These are phyloP conservation scores for Cryptocephalus moraei DNA, from an alignment of 2,888 invertebrate species.

Conservation along the genomic window DNA sequence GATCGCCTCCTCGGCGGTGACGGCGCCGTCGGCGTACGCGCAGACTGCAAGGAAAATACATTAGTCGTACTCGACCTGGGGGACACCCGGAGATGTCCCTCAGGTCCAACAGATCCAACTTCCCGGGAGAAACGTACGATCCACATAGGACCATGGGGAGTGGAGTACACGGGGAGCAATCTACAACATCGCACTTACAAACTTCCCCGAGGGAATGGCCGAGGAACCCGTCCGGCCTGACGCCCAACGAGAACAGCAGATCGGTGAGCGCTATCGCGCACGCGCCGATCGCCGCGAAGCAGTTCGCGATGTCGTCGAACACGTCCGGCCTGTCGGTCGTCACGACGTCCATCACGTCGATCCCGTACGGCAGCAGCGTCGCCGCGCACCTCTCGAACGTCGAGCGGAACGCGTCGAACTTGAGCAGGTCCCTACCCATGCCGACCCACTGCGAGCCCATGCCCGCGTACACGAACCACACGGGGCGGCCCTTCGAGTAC, in stretches of 20 bases:
- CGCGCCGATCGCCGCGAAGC: slow-evolving; percentile 50
- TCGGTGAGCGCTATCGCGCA: slow-evolving; percentile 74
- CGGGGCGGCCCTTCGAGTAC: slow-evolving; percentile 29
- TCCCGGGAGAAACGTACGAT: too few relatives aligned
- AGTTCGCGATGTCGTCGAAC: slow-evolving; percentile 44
- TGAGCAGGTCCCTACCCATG: slow-evolving; percentile 51
- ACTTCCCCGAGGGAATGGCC: slow-evolving; percentile 88
- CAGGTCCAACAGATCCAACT: too few relatives aligned
- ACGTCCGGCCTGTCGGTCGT: slow-evolving; percentile 36
- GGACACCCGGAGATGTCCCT: too few relatives aligned
- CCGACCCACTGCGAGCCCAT: slow-evolving; percentile 58
- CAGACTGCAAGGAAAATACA: too few relatives aligned
- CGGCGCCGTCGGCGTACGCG: slow-evolving; percentile 53
- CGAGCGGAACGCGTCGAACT: slow-evolving; percentile 45
- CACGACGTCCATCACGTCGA: slow-evolving; percentile 45
- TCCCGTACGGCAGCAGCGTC: slow-evolving; percentile 41
- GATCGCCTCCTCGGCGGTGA: slow-evolving; percentile 51
- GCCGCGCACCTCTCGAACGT: slow-evolving; percentile 44
- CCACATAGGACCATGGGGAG: too few relatives aligned
- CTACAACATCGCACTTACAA: slow-evolving; percentile 41
- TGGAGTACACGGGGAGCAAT: too few relatives aligned
- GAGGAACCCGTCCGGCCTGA: slow-evolving; percentile 81
- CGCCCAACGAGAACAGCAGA: slow-evolving; percentile 57
- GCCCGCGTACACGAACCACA: slow-evolving; percentile 59
- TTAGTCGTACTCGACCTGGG: too few relatives aligned